A percentile compares a stretch with the other conserved stretches of the same genome.
Evolutionary conservation across 1,140 invertebrate species (phyloP).

Genomic region (Drosophila busckii): DNA sequence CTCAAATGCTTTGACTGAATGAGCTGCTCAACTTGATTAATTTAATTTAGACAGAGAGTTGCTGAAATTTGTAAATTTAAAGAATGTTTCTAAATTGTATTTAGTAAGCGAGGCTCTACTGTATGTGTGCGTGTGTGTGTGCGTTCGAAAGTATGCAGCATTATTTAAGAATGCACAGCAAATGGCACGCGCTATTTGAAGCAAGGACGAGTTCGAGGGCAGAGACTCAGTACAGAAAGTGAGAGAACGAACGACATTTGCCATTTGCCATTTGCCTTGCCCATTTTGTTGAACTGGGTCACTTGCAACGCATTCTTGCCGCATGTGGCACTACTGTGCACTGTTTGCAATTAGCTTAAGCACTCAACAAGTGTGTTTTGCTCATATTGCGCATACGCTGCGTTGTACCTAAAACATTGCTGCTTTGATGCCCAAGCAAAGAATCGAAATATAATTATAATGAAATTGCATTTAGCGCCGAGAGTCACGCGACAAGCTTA

Average conservation of each 20-base stretch:
- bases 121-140: not conserved
- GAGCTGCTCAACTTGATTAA: too few species aligned
- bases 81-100: too few species aligned
- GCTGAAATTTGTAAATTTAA: too few species aligned
- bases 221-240: too few species aligned
- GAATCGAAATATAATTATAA: constrained; percentile 5
- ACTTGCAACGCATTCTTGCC: too few species aligned
- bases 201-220: constrained; percentile 15
- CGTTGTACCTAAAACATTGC: too few species aligned
- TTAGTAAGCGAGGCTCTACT: not conserved
- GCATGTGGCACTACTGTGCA: too few species aligned
- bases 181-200: not conserved
- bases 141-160: constrained; percentile 22
- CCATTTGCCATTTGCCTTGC: too few species aligned
- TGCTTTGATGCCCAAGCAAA: constrained; percentile 5
- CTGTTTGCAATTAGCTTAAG: too few species aligned
- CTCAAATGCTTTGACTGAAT: too few species aligned
- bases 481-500: constrained; percentile 49
- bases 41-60: too few species aligned
- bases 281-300: constrained; percentile 27
- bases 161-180: constrained; percentile 1
- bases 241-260: constrained; percentile 23
- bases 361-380: constrained; percentile 23
- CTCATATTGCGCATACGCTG: constrained; percentile 30
- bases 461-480: not conserved